A percentile compares a stretch with the other conserved stretches of the same genome.
Evolutionary conservation across 2,888 invertebrate species (phyloP).

Genomic region (Agrochola lychnidis): DNA sequence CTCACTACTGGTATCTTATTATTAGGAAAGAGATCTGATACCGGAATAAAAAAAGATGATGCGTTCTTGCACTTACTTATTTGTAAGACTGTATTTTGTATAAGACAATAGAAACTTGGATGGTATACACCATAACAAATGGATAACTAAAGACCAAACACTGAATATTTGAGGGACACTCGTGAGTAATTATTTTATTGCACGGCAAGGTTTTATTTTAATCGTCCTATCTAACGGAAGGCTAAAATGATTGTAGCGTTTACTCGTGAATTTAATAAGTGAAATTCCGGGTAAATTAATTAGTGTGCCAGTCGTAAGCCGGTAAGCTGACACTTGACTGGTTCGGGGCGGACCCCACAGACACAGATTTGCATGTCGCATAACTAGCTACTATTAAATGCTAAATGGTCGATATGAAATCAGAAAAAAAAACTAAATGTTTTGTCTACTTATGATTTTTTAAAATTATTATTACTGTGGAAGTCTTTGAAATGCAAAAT

Average conservation of each 20-base stretch:
- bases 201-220: constrained; percentile 35
- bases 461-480: too few relatives aligned
- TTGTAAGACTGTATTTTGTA: background rate
- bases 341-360: constrained; percentile 29
- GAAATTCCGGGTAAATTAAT: constrained; percentile 80
- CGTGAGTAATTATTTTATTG: constrained; percentile 35
- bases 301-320: constrained; percentile 67
- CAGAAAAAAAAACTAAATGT: background rate
- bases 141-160: background rate
- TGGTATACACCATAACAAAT: background rate
- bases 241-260: constrained; percentile 44
- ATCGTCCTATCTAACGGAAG: constrained; percentile 32
- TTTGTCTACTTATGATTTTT: background rate
- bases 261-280: constrained; percentile 65
- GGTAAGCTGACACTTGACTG: constrained; percentile 81
- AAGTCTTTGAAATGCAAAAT: background rate
- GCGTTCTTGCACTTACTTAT: background rate
- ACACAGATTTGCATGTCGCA: constrained; percentile 33
- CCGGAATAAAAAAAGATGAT: background rate
- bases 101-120: background rate
- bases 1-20: background rate
- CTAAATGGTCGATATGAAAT: constrained; percentile 1
- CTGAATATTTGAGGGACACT: constrained; percentile 3
- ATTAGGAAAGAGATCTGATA: background rate
- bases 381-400: constrained; percentile 16